A percentile compares a stretch with the other conserved stretches of the same genome.
phyloP scores from a whole-genome alignment of 2,797 vertebrate genomes.

The Halcyon smyrnensis region DNA sequence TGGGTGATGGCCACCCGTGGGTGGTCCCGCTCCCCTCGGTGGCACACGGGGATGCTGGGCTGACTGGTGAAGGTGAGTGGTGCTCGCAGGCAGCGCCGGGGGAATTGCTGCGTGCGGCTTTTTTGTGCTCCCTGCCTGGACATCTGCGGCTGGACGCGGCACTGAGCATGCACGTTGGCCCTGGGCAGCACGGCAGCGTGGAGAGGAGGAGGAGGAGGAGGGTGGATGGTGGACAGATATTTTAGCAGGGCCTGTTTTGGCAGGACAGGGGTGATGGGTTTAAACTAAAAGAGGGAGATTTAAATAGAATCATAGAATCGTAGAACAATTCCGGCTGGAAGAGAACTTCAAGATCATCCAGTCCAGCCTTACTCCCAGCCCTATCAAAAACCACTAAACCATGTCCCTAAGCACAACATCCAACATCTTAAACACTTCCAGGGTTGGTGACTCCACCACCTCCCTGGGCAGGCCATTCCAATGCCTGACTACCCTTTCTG shows the following conservation, averaged over 20 bases:
- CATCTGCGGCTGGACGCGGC: background rate
- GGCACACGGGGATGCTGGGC: accelerated
- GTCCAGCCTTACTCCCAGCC: too few relatives aligned
- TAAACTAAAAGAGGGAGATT: background rate
- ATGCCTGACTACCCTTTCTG: too few relatives aligned
- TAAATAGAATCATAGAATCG: too few relatives aligned
- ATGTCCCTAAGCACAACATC: too few relatives aligned
- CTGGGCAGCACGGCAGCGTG: background rate
- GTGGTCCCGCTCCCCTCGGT: accelerated
- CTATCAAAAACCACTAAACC: too few relatives aligned
- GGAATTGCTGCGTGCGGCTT: background rate
- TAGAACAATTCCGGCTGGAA: too few relatives aligned
- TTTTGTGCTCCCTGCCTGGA: background rate
- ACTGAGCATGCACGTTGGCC: background rate
- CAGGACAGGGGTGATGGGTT: background rate
- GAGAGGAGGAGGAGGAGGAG: background rate
- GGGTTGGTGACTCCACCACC: too few relatives aligned
- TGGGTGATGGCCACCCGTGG: background rate
- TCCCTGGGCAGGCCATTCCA: too few relatives aligned
- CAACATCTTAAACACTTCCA: too few relatives aligned
- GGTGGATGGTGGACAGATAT: background rate
- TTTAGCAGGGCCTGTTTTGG: background rate
- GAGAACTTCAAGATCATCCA: too few relatives aligned
- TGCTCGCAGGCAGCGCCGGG: background rate
- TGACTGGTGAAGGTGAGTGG: background rate